Conservation (phyloP, 1,140 invertebrate species). For the Brachionus angularis region DNA sequence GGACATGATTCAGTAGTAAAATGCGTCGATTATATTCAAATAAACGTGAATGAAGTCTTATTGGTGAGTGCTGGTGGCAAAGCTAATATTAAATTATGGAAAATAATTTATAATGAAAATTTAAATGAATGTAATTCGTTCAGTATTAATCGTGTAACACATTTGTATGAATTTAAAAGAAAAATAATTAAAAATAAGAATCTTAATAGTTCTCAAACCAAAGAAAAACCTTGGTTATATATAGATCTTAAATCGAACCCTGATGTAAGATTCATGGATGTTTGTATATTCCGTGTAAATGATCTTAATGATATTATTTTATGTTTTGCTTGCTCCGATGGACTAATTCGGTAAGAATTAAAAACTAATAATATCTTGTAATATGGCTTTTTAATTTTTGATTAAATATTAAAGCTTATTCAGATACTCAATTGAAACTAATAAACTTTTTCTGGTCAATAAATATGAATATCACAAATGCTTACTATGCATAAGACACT, state of each 20-base stretch:
- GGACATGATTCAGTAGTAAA: constrained; percentile 33
- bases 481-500: neutral
- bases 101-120: constrained; percentile 12
- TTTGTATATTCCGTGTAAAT: neutral
- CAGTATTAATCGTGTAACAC: neutral
- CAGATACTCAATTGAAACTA: constrained; percentile 9
- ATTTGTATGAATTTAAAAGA: constrained; percentile 33
- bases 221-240: constrained; percentile 34
- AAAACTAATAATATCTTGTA: too few relatives aligned
- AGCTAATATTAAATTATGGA: constrained; percentile 43
- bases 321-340: constrained; percentile 37
- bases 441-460: neutral
- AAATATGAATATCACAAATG: constrained; percentile 23
- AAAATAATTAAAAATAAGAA: neutral
- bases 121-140: neutral
- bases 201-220: neutral
- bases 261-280: constrained; percentile 38
- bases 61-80: constrained; percentile 39
- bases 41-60: constrained; percentile 24
- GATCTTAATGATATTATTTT: neutral
- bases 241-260: constrained; percentile 39
- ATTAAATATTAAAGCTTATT: neutral
- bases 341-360: constrained; percentile 21
- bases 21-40: neutral
- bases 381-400: too few relatives aligned